Base-by-base conservation (phyloP, 1,140 invertebrate genomes). In the Sesamia nonagrioides region DNA sequence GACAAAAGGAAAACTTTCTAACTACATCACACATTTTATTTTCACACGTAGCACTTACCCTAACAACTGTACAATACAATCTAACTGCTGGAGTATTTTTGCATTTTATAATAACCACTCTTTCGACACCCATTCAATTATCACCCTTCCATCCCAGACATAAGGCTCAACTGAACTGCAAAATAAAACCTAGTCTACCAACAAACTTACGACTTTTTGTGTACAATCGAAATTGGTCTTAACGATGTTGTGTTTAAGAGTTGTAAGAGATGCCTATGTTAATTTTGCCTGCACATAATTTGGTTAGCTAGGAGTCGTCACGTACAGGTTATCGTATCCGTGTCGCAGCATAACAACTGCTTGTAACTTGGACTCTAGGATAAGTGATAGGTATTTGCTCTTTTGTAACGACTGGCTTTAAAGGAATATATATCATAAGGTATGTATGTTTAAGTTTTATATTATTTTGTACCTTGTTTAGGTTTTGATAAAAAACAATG, bases 281-380 rank as follows among this genome's bases (percentile, higher is more conserved):
- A 69, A 71, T 17, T 54, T 78, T 21, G 80, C 48, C 11, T 8
- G 6, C 9, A 60, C 54, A 63, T 81, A 81, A 81, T 81, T 81
- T 75, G 50, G 71, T 81, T 78, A 77, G 76, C 50, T 81, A 81
- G 37, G 75, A 81, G 76, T 74, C 71, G 77, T 81, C 80, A 81
- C 80, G 80, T 81, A 60, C 76, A 52, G 33, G 52, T 73, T 72
- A 77, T 69, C 61, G 76, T 33, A 72, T 68, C 71, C 80, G 77
- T 81, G 80, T 81, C 72, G 40, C 9, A 58, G 80, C 76, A 81
- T 81, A 81, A 81, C 76, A 81, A 75, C 61, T 58, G 76, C 77
- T 76, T 81, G 80, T 78, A 75, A 81, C 76, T 76, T 74, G 60
- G 76, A 78, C 50, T 68, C 37, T 50, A 66, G 58, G 63, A 76